phyloP scores from a whole-genome alignment of 2,797 vertebrate genomes.

The Cirrhinus molitorella region DNA sequence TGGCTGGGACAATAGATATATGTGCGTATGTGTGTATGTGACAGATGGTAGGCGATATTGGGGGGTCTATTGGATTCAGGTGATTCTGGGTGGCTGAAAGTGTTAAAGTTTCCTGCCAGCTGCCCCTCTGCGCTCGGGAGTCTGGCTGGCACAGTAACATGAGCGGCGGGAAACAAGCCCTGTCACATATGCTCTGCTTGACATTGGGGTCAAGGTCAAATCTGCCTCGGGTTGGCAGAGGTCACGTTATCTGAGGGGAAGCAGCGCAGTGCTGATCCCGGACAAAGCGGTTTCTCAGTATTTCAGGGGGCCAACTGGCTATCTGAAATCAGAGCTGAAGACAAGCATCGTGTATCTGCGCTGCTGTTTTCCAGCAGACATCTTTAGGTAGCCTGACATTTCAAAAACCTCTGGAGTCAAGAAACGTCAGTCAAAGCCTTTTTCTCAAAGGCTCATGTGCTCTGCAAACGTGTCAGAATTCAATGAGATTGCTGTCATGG shows the following conservation, averaged over 20 bases:
- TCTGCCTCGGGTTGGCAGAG: constrained; percentile 24
- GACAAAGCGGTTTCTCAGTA: constrained; percentile 1
- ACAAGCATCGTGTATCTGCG: not conserved
- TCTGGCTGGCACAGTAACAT: constrained; percentile 64
- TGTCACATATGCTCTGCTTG: constrained; percentile 61
- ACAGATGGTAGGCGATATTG: constrained; percentile 67
- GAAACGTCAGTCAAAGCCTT: constrained; percentile 47
- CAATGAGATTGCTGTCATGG: constrained; percentile 21
- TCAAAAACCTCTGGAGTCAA: constrained; percentile 41
- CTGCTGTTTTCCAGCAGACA: constrained; percentile 4
- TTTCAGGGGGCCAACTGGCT: constrained; percentile 5
- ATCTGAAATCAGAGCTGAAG: constrained; percentile 28
- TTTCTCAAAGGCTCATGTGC: constrained; percentile 18
- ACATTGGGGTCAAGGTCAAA: constrained; percentile 63
- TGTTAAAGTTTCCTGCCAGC: constrained; percentile 73
- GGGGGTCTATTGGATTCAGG: constrained; percentile 71
- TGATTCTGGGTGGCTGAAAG: constrained; percentile 71
- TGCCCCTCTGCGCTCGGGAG: constrained; percentile 59
- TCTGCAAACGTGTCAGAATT: constrained; percentile 18
- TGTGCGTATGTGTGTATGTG: constrained; percentile 53
- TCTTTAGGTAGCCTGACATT: constrained; percentile 50
- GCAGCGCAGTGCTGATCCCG: not conserved
- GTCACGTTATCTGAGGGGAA: constrained; percentile 20
- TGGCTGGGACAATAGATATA: not conserved
- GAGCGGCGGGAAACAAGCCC: constrained; percentile 49